These are phyloP conservation scores for Callosobruchus maculatus DNA, from an alignment of 2,888 invertebrate species.

Conservation along the genomic window DNA sequence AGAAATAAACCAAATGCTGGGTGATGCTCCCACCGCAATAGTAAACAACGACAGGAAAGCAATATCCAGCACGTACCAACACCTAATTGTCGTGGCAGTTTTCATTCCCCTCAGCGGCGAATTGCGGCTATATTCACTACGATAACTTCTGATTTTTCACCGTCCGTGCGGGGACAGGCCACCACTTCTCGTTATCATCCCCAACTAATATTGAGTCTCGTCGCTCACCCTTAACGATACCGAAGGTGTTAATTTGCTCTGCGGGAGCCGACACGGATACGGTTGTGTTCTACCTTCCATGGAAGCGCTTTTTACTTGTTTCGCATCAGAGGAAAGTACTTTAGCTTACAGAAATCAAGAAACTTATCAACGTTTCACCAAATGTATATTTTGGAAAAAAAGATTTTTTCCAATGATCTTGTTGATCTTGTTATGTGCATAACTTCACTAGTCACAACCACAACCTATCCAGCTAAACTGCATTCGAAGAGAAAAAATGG, in stretches of 20 bases:
- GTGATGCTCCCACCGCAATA: background rate
- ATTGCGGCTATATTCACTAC: background rate
- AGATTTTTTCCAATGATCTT: too few species aligned
- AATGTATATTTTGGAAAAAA: too few species aligned
- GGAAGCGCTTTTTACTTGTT: too few species aligned
- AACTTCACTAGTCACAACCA: too few species aligned
- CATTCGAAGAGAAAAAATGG: too few species aligned
- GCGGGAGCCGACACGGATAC: background rate
- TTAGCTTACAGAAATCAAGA: too few species aligned
- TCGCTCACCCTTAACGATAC: background rate
- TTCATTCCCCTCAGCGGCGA: background rate
- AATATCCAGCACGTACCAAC: background rate
- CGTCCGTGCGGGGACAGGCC: background rate
- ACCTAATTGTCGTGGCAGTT: background rate
- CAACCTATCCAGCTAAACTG: too few species aligned
- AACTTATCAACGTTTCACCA: too few species aligned
- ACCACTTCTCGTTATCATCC: conserved; percentile 4
- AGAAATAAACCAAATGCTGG: background rate
- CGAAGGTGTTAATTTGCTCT: background rate
- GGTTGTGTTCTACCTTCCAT: background rate
- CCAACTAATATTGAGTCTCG: conserved; percentile 1
- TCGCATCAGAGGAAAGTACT: too few species aligned
- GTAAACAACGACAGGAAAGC: background rate
- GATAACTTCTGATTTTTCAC: background rate
- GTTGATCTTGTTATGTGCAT: too few species aligned